Evolutionary conservation across 2,888 invertebrate genomes (phyloP).

Genomic region (Archips xylosteana): DNA sequence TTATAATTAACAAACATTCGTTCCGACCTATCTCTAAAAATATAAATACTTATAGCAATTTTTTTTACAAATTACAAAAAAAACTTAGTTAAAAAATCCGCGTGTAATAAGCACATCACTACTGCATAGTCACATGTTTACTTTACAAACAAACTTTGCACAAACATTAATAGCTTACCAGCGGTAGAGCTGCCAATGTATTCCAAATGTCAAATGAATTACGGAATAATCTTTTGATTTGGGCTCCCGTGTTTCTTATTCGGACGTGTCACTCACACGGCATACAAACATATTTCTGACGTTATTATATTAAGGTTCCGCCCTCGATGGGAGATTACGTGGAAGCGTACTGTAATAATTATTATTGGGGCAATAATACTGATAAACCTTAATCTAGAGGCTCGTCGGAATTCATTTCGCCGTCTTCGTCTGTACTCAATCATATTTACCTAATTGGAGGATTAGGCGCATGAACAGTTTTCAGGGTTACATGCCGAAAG

Average conservation of each 20-base stretch:
- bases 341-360: not conserved
- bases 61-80: too few species aligned
- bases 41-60: too few species aligned
- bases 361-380: not conserved
- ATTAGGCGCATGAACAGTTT: not conserved
- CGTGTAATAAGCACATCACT: too few species aligned
- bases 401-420: not conserved
- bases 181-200: not conserved
- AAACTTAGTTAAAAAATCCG: too few species aligned
- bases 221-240: slow-evolving; percentile 13
- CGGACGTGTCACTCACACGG: slow-evolving; percentile 5
- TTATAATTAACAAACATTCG: too few species aligned
- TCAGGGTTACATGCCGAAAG: too few species aligned
- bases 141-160: slow-evolving; percentile 2
- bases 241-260: not conserved
- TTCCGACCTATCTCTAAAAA: too few species aligned
- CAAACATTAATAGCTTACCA: not conserved
- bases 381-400: not conserved
- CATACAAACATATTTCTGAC: slow-evolving; percentile 10
- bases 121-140: not conserved
- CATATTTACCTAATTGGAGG: not conserved
- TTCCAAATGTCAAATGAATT: slow-evolving; percentile 11
- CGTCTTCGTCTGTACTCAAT: not conserved
- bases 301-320: slow-evolving; percentile 1
- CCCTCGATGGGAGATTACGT: not conserved